Evolutionary conservation across 2,113 vertebrate genomes (phyloP), one percentile per base, ranked within the genome.

Genomic region (Thomomys bottae): DNA sequence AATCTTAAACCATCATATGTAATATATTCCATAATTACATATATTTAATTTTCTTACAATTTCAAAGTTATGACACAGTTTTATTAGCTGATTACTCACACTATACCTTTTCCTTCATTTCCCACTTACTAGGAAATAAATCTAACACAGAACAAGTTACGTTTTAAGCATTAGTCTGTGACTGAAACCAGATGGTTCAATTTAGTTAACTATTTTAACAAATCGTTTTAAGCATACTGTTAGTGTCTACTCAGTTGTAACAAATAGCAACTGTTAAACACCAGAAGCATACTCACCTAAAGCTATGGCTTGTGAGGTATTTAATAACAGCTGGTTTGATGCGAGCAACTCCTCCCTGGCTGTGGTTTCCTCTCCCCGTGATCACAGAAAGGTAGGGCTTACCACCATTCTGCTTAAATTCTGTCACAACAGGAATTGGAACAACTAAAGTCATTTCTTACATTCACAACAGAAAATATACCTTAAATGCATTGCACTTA

Each of bases 341-440:
- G 93, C 99, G 99, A 96, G 99, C 98, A 95, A 99, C 98, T 83
- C 99, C 99, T 97, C 99, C 99, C 95, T 99, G 99, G 96, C 99
- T 99, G 98, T 98, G 99, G 98, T 98, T 99, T 97, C 99, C 99
- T 98, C 98, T 99, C 97, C 99, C 99, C 87, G 99, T 99, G 97
- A 99, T 99, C 96, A 99, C 98, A 92, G 96, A 99, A 71, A 99
- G 98, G 96, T 98, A 98, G 3, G 99, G 97, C 96, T 98, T 98
- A 87, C 99, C 99, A 23, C 98, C 98, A 89, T 96, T 96, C 97
- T 98, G 98, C 95, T 98, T 98, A 96, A 97, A 98, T 38, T 99
- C 99, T 99, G 97, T 96, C 96, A 95, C 77, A 97, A 96, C 32
- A 98, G 94, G 90, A 97, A 97, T 95, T 63, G 42, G 40, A 96